Conservation (phyloP, 2,113 vertebrate species). For the Brevimyrus niger region DNA sequence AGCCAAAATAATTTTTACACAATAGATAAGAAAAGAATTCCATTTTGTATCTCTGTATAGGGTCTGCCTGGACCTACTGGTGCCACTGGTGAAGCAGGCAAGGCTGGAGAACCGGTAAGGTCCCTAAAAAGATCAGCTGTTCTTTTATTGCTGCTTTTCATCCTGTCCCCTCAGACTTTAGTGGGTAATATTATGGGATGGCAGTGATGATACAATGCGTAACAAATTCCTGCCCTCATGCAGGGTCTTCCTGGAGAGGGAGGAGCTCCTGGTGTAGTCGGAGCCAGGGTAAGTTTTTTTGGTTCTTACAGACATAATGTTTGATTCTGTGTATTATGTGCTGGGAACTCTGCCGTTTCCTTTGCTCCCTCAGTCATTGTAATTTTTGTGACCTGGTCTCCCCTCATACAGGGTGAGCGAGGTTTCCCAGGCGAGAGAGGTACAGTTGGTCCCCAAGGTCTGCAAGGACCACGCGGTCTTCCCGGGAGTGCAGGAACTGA, state of each 20-base stretch:
- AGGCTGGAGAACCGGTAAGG: conserved; percentile 87
- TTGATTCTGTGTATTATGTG: not conserved
- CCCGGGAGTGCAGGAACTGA: conserved; percentile 92
- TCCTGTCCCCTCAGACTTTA: not conserved
- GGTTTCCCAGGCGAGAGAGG: conserved; percentile 96
- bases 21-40: not conserved
- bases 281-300: conserved; percentile 79
- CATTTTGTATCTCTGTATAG: conserved; percentile 48
- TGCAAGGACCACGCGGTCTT: conserved; percentile 85
- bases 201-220: not conserved
- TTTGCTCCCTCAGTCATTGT: not conserved
- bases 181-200: not conserved
- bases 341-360: not conserved
- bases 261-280: conserved; percentile 75
- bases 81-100: conserved; percentile 84
- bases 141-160: not conserved
- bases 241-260: conserved; percentile 89
- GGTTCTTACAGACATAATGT: not conserved
- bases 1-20: not conserved
- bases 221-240: conserved; percentile 21
- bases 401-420: conserved; percentile 74
- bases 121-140: not conserved
- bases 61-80: conserved; percentile 88
- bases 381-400: not conserved
- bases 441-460: conserved; percentile 79